Evolutionary conservation across 2,888 invertebrate species (phyloP), one percentile per base, ranked within the genome.

Genomic region (Drosophila prolongata): DNA sequence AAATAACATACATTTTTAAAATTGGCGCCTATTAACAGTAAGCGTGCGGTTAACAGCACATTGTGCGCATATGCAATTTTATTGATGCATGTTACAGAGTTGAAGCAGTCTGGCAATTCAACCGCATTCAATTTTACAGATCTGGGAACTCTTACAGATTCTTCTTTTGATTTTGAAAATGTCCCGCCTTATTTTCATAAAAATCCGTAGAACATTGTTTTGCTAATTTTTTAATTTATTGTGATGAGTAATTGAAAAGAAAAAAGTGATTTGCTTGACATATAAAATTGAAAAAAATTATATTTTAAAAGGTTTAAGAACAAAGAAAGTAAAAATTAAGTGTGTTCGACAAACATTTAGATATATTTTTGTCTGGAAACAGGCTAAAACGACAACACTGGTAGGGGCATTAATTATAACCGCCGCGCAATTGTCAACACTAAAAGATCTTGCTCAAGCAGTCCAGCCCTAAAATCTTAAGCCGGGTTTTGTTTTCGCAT

Each of bases 401-500:
- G 24, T 24, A 24, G 4, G 24, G 24, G 24, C 24, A 24, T 24
- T 24, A 38, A n/a, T n/a, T 43, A 5, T 3, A 14, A 19, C 16
- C 19, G n/a, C 13, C 8, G 11, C 1, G 11, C 16, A 13, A 13
- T 34, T 42, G 8, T 6, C 34, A 46, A 27, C 46, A 46, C 56
- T 56, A 34, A 13, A 44, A 13, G 44, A 44, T 44, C 44, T 24
- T 61, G 24, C 24, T 46, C 14, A 1, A 8, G 30, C 30, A 8
- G 9, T 30, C 30, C 34, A 62, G 30, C 61, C 59, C 60, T 38
- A 4, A 1, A 1, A 3, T 24, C 3, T 6, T n/a, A 42, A 62
- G 62, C 62, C 49, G 42, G 62, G 57, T 34, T 60, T 56, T 42
- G n/a, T 35, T 64, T 49, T 49, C 49, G 47, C 62, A 49, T 19